A percentile compares a stretch with the other conserved stretches of the same genome.
Conservation (phyloP, 1,140 invertebrate species). For the Eriocheir sinensis region DNA sequence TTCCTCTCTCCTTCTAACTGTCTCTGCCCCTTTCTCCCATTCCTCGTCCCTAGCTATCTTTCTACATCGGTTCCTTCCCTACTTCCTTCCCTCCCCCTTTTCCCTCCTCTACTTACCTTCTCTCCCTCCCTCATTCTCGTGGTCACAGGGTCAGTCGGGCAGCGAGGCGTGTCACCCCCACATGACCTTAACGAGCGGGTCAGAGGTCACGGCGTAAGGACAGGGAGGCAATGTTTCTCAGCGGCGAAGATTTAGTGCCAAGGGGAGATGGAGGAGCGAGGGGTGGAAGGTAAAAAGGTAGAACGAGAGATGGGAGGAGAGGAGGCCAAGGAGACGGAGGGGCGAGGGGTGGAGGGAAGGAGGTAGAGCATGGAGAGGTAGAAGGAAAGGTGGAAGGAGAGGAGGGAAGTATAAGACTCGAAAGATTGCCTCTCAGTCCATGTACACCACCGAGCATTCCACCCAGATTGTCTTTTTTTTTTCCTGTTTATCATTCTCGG, state of each 20-base stretch:
- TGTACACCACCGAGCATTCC: no score
- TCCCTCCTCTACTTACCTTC: neutral
- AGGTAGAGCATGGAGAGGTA: neutral
- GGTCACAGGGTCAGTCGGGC: neutral
- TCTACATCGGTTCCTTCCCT: no score
- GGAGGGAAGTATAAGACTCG: neutral
- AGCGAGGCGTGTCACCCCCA: slow-evolving; percentile 34
- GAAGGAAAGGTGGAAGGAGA: neutral
- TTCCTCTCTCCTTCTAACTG: no score
- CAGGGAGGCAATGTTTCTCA: neutral
- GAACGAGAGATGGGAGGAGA: neutral
- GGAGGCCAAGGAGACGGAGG: neutral
- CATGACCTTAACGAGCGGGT: slow-evolving; percentile 41
- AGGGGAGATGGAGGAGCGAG: neutral
- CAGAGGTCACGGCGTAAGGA: slow-evolving; percentile 29
- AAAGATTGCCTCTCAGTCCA: no score
- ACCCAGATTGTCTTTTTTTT: no score
- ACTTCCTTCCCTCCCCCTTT: neutral
- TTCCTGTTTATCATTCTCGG: no score
- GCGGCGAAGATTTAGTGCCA: neutral
- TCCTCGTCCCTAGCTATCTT: no score
- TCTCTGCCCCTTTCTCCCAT: neutral
- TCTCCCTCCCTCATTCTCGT: neutral
- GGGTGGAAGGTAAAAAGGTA: no score
- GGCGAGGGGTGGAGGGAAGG: neutral